Base-by-base conservation (phyloP, 2,797 vertebrate genomes). In the Propithecus deckenii region DNA sequence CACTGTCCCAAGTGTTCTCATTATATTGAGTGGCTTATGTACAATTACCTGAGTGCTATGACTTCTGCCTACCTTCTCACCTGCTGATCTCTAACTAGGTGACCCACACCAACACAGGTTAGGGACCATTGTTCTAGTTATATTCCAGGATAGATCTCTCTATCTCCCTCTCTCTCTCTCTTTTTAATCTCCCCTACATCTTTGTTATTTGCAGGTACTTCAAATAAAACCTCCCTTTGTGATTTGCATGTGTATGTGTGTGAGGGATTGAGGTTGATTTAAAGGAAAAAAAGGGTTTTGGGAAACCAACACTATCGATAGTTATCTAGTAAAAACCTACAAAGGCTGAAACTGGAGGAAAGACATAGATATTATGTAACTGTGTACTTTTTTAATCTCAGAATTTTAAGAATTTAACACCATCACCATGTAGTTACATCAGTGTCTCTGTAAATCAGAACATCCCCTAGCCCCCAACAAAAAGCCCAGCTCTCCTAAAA, bases 381-480 rank as follows among this genome's bases (percentile, higher is more conserved):
- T 41, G 3, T 11, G 5, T 48, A 48, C 17, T 7, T 71, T 95
- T 84, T 35, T 25, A 89, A 84, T 84, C 18, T 76, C 10, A 5
- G 38, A 46, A 59, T 55, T 89, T 83, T 59, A 55, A 95, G 74
- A 52, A 74, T 59, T 79, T 94, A 79, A 86, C 50, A 59, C 13
- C 23, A 48, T 67, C 9, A 35, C 13, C 6, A 76, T 14, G n/a
- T 14, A 50, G 30, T 71, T 91, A 35, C 15, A 57, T 38, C 28
- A 75, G 48, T 83, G 79, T 38, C 55, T 76, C 57, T 85, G 52
- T 41, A 80, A 93, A 67, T 43, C 17, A 91, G 76, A 94, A 14
- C 20, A 0, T 1, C 4, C 8, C 1, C 0, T 20, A 12, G 0
- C 8, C 13, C 3, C 7, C 8, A 6, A 9, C 8, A 65, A 65